Evolutionary conservation across 1,140 invertebrate genomes (phyloP).

Genomic region (Magallana ariakensis): DNA sequence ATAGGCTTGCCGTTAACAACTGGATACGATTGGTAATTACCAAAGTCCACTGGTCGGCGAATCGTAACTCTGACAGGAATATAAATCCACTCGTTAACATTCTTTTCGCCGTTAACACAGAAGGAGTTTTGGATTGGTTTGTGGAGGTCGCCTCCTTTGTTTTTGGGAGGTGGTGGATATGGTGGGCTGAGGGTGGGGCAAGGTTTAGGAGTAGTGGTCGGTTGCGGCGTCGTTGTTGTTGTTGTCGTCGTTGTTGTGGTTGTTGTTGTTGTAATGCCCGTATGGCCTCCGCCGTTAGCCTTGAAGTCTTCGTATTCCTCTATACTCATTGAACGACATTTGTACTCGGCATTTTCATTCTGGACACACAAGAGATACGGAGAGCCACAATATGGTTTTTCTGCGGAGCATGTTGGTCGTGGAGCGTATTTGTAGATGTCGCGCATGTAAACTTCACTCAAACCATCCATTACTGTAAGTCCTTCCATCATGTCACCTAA

Average conservation of each 20-base stretch:
- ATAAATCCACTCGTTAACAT: conserved; percentile 71
- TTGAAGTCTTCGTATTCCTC: conserved; percentile 42
- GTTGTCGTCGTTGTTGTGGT: conserved; percentile 17
- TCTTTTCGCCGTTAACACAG: conserved; percentile 68
- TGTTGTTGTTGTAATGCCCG: conserved; percentile 15
- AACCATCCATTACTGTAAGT: conserved; percentile 60
- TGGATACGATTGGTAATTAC: conserved; percentile 66
- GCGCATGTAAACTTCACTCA: conserved; percentile 60
- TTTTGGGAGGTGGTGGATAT: neutral
- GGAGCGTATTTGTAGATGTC: conserved; percentile 66
- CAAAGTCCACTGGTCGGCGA: conserved; percentile 65
- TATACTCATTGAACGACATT: conserved; percentile 55
- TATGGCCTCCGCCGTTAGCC: neutral
- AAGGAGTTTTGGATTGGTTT: conserved; percentile 69
- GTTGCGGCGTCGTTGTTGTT: neutral
- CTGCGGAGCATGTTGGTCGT: conserved; percentile 62
- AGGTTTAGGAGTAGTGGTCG: conserved; percentile 38
- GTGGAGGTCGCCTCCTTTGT: neutral
- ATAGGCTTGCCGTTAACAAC: conserved; percentile 64
- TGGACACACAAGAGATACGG: conserved; percentile 59
- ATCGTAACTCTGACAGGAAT: conserved; percentile 71
- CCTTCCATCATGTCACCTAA: conserved; percentile 42
- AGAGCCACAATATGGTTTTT: conserved; percentile 63
- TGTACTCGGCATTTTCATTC: neutral
- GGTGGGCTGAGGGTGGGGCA: conserved; percentile 13